Percentiles rank a stretch among this genome's conserved stretches.
Evolutionary conservation across 2,797 vertebrate genomes (phyloP).

Genomic region (Enteromius trimaculatus): DNA sequence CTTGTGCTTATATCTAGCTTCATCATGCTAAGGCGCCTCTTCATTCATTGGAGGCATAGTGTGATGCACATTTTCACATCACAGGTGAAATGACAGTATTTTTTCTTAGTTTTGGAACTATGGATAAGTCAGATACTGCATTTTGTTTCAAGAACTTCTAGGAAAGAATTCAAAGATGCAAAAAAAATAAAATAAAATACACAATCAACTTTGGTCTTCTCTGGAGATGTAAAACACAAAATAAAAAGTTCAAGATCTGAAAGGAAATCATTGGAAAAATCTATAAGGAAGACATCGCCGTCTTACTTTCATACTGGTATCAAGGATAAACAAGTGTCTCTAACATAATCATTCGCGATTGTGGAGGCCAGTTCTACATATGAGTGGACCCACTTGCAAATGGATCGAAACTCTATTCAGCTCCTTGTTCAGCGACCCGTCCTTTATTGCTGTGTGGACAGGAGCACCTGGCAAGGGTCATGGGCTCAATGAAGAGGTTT

Average conservation of each 20-base stretch:
- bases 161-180: slow-evolving; percentile 58
- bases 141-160: slow-evolving; percentile 65
- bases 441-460: slow-evolving; percentile 74
- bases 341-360: slow-evolving; percentile 41
- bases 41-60: slow-evolving; percentile 66
- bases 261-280: slow-evolving; percentile 39
- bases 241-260: slow-evolving; percentile 35
- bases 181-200: slow-evolving; percentile 16
- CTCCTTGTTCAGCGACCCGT: slow-evolving; percentile 54
- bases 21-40: slow-evolving; percentile 65
- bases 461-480: slow-evolving; percentile 60
- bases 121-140: slow-evolving; percentile 62
- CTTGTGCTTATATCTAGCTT: slow-evolving; percentile 70
- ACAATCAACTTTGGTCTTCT: slow-evolving; percentile 74
- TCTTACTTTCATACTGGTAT: slow-evolving; percentile 35
- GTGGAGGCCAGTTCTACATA: slow-evolving; percentile 32
- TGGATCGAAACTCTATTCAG: slow-evolving; percentile 17
- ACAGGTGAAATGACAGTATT: slow-evolving; percentile 67
- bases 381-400: slow-evolving; percentile 22
- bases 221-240: slow-evolving; percentile 66
- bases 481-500: slow-evolving; percentile 70
- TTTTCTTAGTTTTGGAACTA: slow-evolving; percentile 67
- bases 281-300: slow-evolving; percentile 53
- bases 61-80: slow-evolving; percentile 59
- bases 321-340: slow-evolving; percentile 44